Evolutionary conservation across 2,888 invertebrate genomes (phyloP).

Genomic region (Heteropelma amictum): DNA sequence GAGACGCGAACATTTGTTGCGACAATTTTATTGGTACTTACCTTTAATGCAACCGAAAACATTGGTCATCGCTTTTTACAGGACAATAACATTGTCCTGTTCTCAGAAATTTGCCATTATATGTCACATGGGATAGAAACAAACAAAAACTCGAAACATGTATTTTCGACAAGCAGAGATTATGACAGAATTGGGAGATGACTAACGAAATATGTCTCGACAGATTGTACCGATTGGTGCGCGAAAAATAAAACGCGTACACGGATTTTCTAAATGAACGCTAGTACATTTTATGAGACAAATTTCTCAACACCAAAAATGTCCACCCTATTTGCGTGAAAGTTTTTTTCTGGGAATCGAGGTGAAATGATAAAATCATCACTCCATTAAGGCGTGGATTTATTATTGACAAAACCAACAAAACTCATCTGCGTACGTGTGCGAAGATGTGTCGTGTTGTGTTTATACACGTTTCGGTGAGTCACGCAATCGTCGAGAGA

Average conservation of each 20-base stretch:
- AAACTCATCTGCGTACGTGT: no score
- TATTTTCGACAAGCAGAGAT: slow-evolving; percentile 36
- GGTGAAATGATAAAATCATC: no score
- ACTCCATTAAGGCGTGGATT: no score
- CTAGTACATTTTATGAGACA: background rate
- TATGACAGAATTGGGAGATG: slow-evolving; percentile 46
- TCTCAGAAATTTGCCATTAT: slow-evolving; percentile 30
- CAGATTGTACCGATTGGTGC: background rate
- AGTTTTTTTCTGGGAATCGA: no score
- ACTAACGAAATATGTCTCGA: slow-evolving; percentile 42
- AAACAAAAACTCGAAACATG: background rate
- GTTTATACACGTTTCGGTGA: no score
- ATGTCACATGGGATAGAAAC: background rate
- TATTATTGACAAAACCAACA: no score
- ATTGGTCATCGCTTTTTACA: slow-evolving; percentile 61
- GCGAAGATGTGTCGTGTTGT: no score
- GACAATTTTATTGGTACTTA: slow-evolving; percentile 49
- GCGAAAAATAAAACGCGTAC: background rate
- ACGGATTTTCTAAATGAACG: background rate
- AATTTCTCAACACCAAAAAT: no score
- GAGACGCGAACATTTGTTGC: slow-evolving; percentile 22
- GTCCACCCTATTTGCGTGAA: no score
- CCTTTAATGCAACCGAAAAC: slow-evolving; percentile 64
- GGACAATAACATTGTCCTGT: slow-evolving; percentile 45
- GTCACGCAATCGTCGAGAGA: no score